Conservation (phyloP, 2,888 invertebrate species). For the Epiblema foenella region DNA sequence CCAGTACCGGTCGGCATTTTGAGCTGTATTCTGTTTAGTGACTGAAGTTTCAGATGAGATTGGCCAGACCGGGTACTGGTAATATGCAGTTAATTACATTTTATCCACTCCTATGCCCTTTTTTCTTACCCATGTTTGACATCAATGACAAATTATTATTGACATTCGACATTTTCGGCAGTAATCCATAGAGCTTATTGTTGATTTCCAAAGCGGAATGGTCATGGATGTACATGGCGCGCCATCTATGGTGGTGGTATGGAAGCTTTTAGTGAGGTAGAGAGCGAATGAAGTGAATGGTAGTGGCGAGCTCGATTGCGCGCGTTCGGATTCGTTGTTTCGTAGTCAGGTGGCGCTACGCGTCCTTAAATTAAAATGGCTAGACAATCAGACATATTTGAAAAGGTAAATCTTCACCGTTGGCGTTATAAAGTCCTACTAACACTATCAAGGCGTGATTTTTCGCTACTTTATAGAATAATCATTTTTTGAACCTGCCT, state of each 20-base stretch:
- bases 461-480: no score
- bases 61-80: constrained; percentile 28
- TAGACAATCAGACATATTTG: neutral
- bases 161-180: constrained; percentile 51
- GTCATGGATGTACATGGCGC: neutral
- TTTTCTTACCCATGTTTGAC: constrained; percentile 61
- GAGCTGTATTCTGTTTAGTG: constrained; percentile 26
- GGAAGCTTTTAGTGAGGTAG: constrained; percentile 17
- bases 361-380: neutral
- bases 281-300: neutral
- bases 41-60: neutral
- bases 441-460: no score
- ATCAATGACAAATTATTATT: constrained; percentile 37
- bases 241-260: constrained; percentile 30
- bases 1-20: constrained; percentile 65
- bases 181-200: constrained; percentile 31
- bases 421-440: no score
- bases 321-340: neutral
- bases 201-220: constrained; percentile 3
- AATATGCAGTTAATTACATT: constrained; percentile 57
- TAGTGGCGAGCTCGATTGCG: constrained; percentile 1
- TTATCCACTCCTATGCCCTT: constrained; percentile 51
- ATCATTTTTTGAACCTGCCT: no score
- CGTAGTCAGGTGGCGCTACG: constrained; percentile 22
- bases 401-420: no score